Evolutionary conservation across 2,113 vertebrate genomes (phyloP), one percentile per base, ranked within the genome.

Genomic region (Pomatorhinus ruficollis): DNA sequence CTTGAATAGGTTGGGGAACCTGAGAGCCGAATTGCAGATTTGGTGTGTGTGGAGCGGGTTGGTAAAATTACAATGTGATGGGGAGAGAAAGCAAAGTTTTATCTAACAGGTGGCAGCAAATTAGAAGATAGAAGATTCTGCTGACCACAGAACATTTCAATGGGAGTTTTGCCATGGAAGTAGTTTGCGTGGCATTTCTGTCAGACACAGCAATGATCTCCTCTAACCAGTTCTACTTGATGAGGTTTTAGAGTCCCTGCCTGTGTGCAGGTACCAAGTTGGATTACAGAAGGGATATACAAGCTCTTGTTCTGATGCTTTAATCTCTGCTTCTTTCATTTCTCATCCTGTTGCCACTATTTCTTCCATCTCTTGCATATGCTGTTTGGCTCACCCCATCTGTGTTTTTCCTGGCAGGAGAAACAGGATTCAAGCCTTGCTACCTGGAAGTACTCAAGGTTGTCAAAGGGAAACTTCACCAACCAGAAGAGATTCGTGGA

Each of bases 401-500:
- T 79, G 16, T 89, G 40, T 91, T 97, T 97, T 64, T 71, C 49
- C 71, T 95, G 82, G 40, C 96, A 99, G 99, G 99, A 78, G 95
- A 97, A 60, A 95, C 94, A 33, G 99, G 99, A 87, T 99, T 99
- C 97, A 98, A 98, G 92, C 96, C 97, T 65, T 99, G 99, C 97
- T 99, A 99, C 81, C 95, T 98, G 40, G 99, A 99, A 97, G 98
- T 99, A 76, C 97, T 98, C 56, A 98, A 97, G 93, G 98, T 99
- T 89, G 98, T 99, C 79, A 98, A 97, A 96, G 99, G 98, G 44
- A 98, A 99, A 93, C 98, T 99, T 83, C 99, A 99, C 93, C 99
- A 99, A 93, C 99, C 98, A 5, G 94, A 98, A 25, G 98, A 99
- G 91, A 96, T 99, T 21, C 94, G 97, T 90, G 87, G 75, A 96